Conservation (phyloP, 2,113 vertebrate genomes). For the Sorex fumeus region DNA sequence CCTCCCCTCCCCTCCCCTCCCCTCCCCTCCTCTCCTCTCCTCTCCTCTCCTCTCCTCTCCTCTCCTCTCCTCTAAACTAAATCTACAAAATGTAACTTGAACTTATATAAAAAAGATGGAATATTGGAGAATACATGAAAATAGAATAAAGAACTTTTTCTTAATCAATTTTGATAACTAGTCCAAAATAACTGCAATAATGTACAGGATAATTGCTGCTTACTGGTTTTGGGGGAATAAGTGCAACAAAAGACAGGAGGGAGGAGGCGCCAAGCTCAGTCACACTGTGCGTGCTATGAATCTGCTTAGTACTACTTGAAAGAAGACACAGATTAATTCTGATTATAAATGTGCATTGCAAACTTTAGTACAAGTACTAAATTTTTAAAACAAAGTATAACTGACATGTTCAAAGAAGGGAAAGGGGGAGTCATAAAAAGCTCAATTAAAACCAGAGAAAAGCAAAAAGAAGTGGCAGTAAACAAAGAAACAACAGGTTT, state of each 20-base stretch:
- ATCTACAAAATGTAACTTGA: too few relatives aligned
- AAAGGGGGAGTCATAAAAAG: not conserved
- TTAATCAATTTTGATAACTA: not conserved
- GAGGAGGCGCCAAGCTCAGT: not conserved
- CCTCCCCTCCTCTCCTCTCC: too few relatives aligned
- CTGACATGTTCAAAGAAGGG: not conserved
- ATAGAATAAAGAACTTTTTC: not conserved
- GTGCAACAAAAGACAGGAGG: not conserved
- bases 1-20: too few relatives aligned
- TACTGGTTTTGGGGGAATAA: not conserved
- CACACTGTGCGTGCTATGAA: not conserved
- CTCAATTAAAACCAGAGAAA: conserved; percentile 24
- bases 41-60: too few relatives aligned
- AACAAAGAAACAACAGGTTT: not conserved
- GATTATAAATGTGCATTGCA: not conserved
- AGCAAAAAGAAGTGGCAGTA: not conserved
- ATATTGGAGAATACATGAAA: not conserved
- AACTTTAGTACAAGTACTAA: not conserved
- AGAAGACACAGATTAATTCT: not conserved
- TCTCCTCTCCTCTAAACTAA: too few relatives aligned
- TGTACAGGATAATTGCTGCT: not conserved
- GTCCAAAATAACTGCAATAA: not conserved
- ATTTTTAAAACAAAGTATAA: not conserved
- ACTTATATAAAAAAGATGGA: not conserved
- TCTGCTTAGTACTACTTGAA: not conserved